Percentiles rank a stretch among this genome's conserved stretches.
These are phyloP conservation scores for Himalopsyche anomala DNA, from an alignment of 2,888 invertebrate species.

Conservation along the genomic window DNA sequence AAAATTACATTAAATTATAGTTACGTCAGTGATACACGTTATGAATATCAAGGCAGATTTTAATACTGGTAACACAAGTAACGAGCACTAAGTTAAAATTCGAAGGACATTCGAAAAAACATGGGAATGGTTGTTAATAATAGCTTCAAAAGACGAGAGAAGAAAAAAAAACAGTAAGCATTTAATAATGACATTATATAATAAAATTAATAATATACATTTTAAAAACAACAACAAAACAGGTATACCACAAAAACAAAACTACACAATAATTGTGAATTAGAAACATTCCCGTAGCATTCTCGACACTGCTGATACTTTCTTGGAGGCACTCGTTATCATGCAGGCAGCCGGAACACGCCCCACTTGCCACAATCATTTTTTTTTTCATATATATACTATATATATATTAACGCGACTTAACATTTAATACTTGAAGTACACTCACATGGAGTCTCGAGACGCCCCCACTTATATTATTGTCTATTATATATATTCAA, in stretches of 20 bases:
- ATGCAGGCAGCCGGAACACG: not conserved
- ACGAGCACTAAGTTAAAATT: not conserved
- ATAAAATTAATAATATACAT: conserved; percentile 38
- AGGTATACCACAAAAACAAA: conserved; percentile 38
- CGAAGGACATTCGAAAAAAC: not conserved
- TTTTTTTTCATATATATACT: not conserved
- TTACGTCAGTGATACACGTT: no score
- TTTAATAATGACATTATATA: conserved; percentile 23
- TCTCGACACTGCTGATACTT: not conserved
- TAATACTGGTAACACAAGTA: not conserved
- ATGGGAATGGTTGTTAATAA: conserved; percentile 30
- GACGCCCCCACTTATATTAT: conserved; percentile 14
- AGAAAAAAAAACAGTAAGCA: not conserved
- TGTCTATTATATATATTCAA: conserved; percentile 16
- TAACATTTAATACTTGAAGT: conserved; percentile 42
- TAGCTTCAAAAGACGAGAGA: not conserved
- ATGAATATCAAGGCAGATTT: not conserved
- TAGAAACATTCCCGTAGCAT: conserved; percentile 34
- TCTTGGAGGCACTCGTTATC: conserved; percentile 14
- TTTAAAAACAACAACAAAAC: conserved; percentile 37
- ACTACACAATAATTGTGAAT: not conserved
- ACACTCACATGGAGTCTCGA: conserved; percentile 4
- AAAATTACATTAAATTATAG: no score
- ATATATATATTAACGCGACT: conserved; percentile 31
- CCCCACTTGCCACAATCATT: not conserved